Percentiles rank a stretch among this genome's conserved stretches.
phyloP scores from a whole-genome alignment of 2,888 invertebrate species.

The Acronicta aceris region DNA sequence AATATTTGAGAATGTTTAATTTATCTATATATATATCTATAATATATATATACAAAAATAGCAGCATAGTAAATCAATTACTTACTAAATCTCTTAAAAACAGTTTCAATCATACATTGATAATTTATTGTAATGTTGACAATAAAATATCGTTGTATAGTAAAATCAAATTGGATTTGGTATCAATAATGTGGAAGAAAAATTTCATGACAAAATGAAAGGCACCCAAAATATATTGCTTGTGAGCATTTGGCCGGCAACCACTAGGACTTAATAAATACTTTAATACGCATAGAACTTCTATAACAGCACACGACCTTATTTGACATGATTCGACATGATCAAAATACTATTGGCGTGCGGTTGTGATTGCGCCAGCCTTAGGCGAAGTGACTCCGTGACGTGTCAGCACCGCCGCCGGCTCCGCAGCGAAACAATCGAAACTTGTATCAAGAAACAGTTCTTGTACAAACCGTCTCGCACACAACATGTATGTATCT shows the following conservation, averaged over 20 bases:
- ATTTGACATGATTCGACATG: slow-evolving; percentile 4
- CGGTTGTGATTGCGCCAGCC: slow-evolving; percentile 15
- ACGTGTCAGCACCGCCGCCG: slow-evolving; percentile 81
- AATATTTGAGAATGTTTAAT: too few species aligned
- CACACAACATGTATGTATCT: slow-evolving; percentile 94
- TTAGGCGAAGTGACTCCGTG: slow-evolving; percentile 60
- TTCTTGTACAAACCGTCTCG: slow-evolving; percentile 97
- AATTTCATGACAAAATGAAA: not conserved
- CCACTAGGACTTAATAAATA: not conserved
- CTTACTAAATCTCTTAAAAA: not conserved
- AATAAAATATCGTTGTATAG: not conserved
- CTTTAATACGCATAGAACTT: not conserved
- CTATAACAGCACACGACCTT: slow-evolving; percentile 15
- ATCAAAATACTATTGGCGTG: slow-evolving; percentile 50
- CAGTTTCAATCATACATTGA: not conserved
- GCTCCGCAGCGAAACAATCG: slow-evolving; percentile 89
- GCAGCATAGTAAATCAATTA: slow-evolving; percentile 2
- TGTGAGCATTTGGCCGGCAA: not conserved
- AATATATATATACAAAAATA: too few species aligned
- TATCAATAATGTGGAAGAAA: not conserved
- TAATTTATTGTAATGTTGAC: not conserved
- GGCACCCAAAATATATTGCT: not conserved
- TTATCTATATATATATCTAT: not conserved
- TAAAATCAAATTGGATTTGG: not conserved
- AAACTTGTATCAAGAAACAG: slow-evolving; percentile 96